Evolutionary conservation across 2,797 vertebrate genomes (phyloP), one percentile per base, ranked within the genome.

Genomic region (Lateolabrax maculatus): DNA sequence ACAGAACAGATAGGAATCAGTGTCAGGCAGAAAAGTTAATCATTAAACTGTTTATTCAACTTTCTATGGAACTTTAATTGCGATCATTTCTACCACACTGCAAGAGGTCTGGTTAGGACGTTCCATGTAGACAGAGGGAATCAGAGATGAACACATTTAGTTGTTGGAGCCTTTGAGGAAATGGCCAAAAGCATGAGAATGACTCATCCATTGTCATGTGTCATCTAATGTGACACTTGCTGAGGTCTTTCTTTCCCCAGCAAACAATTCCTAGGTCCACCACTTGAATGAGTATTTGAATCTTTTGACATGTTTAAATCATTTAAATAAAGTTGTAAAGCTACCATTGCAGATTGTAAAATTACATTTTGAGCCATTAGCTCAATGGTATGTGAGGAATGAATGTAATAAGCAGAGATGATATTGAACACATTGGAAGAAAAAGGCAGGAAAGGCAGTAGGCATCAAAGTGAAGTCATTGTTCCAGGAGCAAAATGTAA

Each of bases 131-230:
- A 81, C 62, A 74, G 7, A 60, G 25, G 46, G 56, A 62, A 66
- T 77, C 21, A 87, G 55, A 74, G 48, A 68, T 41, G 8, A 62
- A 27, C 71, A 36, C 48, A 84, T 80, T 55, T 46, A 56, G 70
- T 52, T 57, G 52, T 37, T 39, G 62, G 70, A 84, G 37, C 41
- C 68, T 85, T 87, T 85, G 81, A 88, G 90, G 92, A 92, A 93
- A 88, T 76, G 63, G 67, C 15, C 9, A 67, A 39, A 68, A 87
- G 87, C 90, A 84, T 94, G 92, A 87, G 87, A 57, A 52, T 94
- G 92, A 94, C 84, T 93, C 85, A 93, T 53, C 13, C 74, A 9
- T 27, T 75, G 86, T 91, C 92, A 92, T 92, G 90, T 81, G 89
- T 67, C 60, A 81, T 86, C 80, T 79, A 73, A 29, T 49, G 81